Conservation (phyloP, 2,888 invertebrate species). For the Palloptera scutellata region DNA sequence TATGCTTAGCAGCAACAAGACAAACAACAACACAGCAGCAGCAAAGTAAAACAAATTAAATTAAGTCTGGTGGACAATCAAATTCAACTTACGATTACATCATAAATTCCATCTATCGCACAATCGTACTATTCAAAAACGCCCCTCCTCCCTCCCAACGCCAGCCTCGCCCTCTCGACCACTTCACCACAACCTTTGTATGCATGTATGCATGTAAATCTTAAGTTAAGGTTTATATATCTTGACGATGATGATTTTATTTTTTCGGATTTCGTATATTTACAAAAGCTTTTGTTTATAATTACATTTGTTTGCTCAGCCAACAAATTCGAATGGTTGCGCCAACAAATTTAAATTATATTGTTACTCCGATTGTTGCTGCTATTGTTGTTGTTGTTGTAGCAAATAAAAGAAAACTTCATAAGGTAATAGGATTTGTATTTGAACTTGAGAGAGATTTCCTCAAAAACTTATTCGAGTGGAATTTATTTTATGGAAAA, state of each 20-base stretch:
- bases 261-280: background rate
- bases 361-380: background rate
- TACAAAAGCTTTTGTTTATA: slow-evolving; percentile 26
- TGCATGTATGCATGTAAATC: background rate
- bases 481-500: slow-evolving; percentile 20
- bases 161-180: background rate
- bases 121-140: background rate
- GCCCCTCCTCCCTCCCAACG: background rate
- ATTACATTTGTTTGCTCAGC: slow-evolving; percentile 42
- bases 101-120: slow-evolving; percentile 20
- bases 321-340: slow-evolving; percentile 30
- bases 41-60: slow-evolving; percentile 24
- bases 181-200: background rate
- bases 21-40: slow-evolving; percentile 6
- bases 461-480: slow-evolving; percentile 12
- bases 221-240: background rate
- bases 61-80: slow-evolving; percentile 38
- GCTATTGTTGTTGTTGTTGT: slow-evolving; percentile 1
- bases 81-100: slow-evolving; percentile 39
- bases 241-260: background rate
- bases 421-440: slow-evolving; percentile 18
- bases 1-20: background rate
- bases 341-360: background rate
- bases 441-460: slow-evolving; percentile 3
- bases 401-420: slow-evolving; percentile 3